These are phyloP conservation scores for Onychostruthus taczanowskii DNA, from an alignment of 2,113 vertebrate species.

Conservation along the genomic window DNA sequence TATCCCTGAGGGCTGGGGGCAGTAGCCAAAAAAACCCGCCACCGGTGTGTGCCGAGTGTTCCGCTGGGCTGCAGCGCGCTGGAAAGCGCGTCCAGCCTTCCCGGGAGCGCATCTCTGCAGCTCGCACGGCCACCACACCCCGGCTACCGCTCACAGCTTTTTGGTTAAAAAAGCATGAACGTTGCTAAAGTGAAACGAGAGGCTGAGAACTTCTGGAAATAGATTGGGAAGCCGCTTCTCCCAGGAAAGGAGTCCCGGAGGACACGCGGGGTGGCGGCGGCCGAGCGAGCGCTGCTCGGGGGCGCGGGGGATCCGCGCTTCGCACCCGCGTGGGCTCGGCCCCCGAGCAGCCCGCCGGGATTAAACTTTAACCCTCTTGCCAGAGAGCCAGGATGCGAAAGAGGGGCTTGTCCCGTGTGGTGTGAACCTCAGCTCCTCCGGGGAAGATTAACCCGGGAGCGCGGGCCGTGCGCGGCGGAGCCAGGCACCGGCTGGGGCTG, in stretches of 20 bases:
- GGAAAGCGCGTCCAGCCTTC: not conserved
- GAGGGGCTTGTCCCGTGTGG: not conserved
- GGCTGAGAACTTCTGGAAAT: not conserved
- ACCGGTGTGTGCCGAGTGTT: not conserved
- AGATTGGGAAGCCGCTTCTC: not conserved
- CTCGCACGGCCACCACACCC: rapidly evolving
- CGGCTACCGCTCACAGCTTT: rapidly evolving
- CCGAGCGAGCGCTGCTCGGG: not conserved
- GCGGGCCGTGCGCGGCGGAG: not conserved
- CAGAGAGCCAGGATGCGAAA: not conserved
- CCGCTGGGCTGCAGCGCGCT: not conserved
- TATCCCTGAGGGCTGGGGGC: not conserved
- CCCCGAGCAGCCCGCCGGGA: not conserved
- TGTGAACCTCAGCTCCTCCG: not conserved
- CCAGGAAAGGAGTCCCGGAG: not conserved
- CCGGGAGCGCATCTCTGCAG: rapidly evolving
- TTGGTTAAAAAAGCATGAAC: not conserved
- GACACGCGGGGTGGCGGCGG: too few species aligned
- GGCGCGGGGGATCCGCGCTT: not conserved
- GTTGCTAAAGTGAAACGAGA: not conserved
- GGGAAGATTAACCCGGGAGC: not conserved
- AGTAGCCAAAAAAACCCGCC: rapidly evolving
- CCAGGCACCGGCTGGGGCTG: not conserved
- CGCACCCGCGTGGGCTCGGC: not conserved
- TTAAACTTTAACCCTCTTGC: not conserved